Conservation (phyloP, 1,140 invertebrate genomes). For the Pseudachorutes palmiensis region DNA sequence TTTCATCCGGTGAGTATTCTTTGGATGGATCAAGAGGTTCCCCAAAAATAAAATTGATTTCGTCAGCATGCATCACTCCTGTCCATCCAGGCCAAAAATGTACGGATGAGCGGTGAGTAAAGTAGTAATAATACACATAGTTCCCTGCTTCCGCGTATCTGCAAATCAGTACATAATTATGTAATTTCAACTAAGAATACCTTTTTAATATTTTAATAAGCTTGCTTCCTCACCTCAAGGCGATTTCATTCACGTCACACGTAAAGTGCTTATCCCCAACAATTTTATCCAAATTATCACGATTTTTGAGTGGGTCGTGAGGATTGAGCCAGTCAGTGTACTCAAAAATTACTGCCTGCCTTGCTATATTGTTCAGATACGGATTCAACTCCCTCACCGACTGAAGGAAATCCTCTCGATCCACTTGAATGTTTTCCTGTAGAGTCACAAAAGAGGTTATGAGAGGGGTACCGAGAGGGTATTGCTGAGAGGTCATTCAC, state of each 20-base stretch:
- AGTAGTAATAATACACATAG: constrained; percentile 92
- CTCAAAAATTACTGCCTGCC: constrained; percentile 51
- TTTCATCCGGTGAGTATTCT: constrained; percentile 68
- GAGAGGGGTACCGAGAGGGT: background rate
- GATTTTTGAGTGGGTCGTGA: constrained; percentile 71
- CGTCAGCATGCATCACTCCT: constrained; percentile 66
- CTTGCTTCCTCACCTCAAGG: constrained; percentile 35
- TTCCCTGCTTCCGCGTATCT: constrained; percentile 78
- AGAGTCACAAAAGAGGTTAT: background rate
- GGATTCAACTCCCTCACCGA: constrained; percentile 72
- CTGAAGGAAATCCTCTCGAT: constrained; percentile 63
- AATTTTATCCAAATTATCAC: constrained; percentile 80
- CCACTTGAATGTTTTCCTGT: constrained; percentile 38
- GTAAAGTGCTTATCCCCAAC: constrained; percentile 97
- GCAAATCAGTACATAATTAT: constrained; percentile 39
- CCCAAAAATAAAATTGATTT: constrained; percentile 77
- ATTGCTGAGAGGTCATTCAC: background rate
- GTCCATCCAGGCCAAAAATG: constrained; percentile 94
- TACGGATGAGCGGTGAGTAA: constrained; percentile 72
- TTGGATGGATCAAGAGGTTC: constrained; percentile 74
- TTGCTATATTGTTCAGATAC: constrained; percentile 69
- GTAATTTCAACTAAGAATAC: background rate
- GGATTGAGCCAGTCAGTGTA: constrained; percentile 63
- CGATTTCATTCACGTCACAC: constrained; percentile 80
- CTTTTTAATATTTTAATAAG: background rate